A percentile compares a stretch with the other conserved stretches of the same genome.
phyloP scores from a whole-genome alignment of 1,140 invertebrate species.

The Tachypleus tridentatus region DNA sequence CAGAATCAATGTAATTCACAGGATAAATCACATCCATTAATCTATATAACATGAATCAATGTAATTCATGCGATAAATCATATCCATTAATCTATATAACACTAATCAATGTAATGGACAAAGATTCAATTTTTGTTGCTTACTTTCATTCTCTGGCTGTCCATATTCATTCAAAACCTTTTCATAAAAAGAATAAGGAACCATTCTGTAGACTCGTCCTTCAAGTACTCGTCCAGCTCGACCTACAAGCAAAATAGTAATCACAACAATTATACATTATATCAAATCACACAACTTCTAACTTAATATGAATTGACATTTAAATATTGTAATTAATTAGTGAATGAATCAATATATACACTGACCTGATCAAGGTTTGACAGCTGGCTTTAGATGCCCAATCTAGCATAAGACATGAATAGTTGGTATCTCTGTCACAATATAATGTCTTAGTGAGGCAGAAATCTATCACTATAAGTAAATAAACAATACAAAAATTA shows the following conservation, averaged over 20 bases:
- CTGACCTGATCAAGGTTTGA: constrained; percentile 57
- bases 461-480: constrained; percentile 79
- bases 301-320: no score
- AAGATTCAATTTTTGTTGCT: background rate
- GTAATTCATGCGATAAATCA: no score
- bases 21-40: no score
- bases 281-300: background rate
- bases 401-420: constrained; percentile 56
- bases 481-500: background rate
- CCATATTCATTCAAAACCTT: constrained; percentile 41
- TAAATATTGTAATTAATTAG: no score
- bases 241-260: constrained; percentile 38
- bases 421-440: constrained; percentile 60
- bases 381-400: constrained; percentile 88
- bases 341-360: background rate
- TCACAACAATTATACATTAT: background rate
- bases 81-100: no score
- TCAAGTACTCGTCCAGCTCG: constrained; percentile 72
- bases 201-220: constrained; percentile 75
- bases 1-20: no score
- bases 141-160: constrained; percentile 53
- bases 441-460: constrained; percentile 76
- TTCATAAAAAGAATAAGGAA: constrained; percentile 55
- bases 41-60: no score
- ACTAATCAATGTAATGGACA: no score